phyloP scores from a whole-genome alignment of 2,797 vertebrate species.

The Halcyon badia region DNA sequence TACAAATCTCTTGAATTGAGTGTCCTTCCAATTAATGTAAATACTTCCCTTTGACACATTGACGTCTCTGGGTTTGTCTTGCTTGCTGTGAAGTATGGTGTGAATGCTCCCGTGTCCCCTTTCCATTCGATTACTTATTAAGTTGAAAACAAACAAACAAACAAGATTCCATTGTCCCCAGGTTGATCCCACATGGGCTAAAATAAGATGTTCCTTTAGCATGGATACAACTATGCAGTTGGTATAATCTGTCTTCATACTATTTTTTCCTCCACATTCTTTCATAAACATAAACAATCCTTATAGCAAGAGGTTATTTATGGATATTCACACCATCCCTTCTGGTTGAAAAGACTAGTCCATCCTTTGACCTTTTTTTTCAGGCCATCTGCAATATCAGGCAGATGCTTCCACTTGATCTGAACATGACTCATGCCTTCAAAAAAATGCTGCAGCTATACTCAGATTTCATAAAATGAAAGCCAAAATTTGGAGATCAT shows the following conservation, averaged over 20 bases:
- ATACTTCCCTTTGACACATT: not conserved
- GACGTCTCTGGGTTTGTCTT: not conserved
- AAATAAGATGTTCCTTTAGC: not conserved
- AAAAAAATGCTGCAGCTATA: not conserved
- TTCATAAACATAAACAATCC: not conserved
- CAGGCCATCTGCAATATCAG: not conserved
- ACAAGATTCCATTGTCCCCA: not conserved
- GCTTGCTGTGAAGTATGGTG: not conserved
- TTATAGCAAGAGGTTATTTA: not conserved
- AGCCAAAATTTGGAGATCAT: not conserved
- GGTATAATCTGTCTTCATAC: not conserved
- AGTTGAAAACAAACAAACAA: not conserved
- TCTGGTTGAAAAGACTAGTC: not conserved
- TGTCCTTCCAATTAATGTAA: not conserved
- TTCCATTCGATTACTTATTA: not conserved
- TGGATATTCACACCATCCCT: accelerated
- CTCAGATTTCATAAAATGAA: not conserved
- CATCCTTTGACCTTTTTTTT: not conserved
- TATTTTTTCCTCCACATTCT: not conserved
- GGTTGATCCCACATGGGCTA: not conserved
- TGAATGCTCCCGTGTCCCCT: not conserved
- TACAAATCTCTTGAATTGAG: not conserved
- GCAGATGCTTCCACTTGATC: not conserved
- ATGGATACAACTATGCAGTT: not conserved
- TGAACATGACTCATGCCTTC: accelerated